Conservation (phyloP, 2,888 invertebrate species). For the Hirtodrosophila trivittata region DNA sequence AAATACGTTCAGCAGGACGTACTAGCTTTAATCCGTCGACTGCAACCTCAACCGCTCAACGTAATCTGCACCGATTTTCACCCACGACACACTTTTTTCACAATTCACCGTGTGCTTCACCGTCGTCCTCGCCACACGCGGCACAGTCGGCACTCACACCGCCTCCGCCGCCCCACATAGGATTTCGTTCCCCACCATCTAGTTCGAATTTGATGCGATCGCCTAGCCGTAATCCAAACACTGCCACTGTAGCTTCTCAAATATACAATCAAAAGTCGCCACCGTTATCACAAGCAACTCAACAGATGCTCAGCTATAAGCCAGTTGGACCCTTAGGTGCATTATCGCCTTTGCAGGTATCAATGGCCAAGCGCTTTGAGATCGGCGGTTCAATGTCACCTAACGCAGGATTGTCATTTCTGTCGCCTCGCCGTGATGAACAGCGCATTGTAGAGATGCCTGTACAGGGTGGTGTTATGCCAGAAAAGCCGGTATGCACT, state of each 20-base stretch:
- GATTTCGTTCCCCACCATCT: conserved; percentile 81
- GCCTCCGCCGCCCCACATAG: conserved; percentile 63
- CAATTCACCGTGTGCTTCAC: conserved; percentile 83
- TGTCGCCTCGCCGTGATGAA: conserved; percentile 83
- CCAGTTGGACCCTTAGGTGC: conserved; percentile 81
- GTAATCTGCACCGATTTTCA: conserved; percentile 70
- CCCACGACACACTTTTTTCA: conserved; percentile 81
- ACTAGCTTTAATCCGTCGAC: conserved; percentile 45
- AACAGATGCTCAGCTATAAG: conserved; percentile 82
- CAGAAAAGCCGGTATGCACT: conserved; percentile 83
- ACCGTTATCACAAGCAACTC: conserved; percentile 79
- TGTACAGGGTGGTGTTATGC: conserved; percentile 75
- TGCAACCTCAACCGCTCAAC: conserved; percentile 50
- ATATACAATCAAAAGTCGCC: conserved; percentile 79
- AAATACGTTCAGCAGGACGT: conserved; percentile 75
- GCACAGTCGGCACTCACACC: conserved; percentile 66
- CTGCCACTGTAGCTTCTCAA: conserved; percentile 61
- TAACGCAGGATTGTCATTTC: conserved; percentile 78
- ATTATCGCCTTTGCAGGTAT: conserved; percentile 82
- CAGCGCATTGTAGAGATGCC: conserved; percentile 82
- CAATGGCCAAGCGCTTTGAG: conserved; percentile 82
- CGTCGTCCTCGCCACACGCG: conserved; percentile 82
- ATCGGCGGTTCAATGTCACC: conserved; percentile 82
- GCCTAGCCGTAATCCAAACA: conserved; percentile 75
- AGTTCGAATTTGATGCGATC: conserved; percentile 79